Base-by-base conservation (phyloP, 2,888 invertebrate genomes). In the Polydrusus tereticollis region DNA sequence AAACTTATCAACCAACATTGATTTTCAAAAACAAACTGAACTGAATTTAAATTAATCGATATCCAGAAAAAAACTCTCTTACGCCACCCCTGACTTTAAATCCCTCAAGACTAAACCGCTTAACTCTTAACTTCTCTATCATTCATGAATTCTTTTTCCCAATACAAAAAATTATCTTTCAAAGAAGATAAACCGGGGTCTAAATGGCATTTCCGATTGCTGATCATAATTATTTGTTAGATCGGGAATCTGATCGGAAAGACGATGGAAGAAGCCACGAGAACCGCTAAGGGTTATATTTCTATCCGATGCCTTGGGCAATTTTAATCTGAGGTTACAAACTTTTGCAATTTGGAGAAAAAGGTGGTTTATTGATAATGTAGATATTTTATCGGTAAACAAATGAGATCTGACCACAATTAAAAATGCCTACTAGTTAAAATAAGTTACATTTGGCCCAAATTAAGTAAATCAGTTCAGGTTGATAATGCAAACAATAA, bases 151-250 rank as follows among this genome's bases (percentile, higher is more conserved):
- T 50, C 63, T 63, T 50, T 63, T 63, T 50, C 14, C 63, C 63
- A 33, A 63, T 63, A 63, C 63, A 63, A 63, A 63, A 63, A 63
- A 62, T 47, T 50, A 63, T 33, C 63, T 63, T n/a, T 14, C 36
- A 18, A 63, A 63, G 63, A 65, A 55, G 65, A 65, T 57, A 55
- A 52, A 57, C 29, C 38, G 21, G 8, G 7, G 38, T 18, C 55
- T 57, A 65, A 67, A 67, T 67, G 66, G 33, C 66, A 67, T 67
- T 67, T 67, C 66, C 58, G 57, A 58, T 58, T 58, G 58, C 58
- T 23, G 58, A 58, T 67, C 57, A 58, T 67, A 67, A 67, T 67
- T 67, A 67, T 67, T 67, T 67, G 63, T 63, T 33, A 50, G 50
- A 63, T 63, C 50, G 26, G n/a, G 50, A 62, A 47, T 63, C 63